These are phyloP conservation scores for Agrypnus murinus DNA, from an alignment of 2,888 invertebrate genomes.

Conservation along the genomic window DNA sequence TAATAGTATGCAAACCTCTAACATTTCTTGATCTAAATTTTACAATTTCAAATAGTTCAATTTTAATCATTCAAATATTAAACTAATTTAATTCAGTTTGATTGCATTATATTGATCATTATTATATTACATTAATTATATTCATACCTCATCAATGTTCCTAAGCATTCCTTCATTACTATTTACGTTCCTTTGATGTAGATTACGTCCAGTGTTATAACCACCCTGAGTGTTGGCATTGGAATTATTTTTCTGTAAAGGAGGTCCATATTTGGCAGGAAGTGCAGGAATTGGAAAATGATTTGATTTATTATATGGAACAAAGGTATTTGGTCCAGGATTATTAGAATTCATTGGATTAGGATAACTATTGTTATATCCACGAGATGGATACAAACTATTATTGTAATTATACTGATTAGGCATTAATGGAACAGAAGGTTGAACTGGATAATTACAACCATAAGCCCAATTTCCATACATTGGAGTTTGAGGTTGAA, in stretches of 20 bases:
- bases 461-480: conserved; percentile 36
- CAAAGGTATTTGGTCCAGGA: conserved; percentile 37
- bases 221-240: background rate
- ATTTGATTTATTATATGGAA: conserved; percentile 33
- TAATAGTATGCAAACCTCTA: too few species aligned
- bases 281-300: conserved; percentile 14
- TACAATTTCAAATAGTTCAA: too few species aligned
- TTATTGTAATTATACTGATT: conserved; percentile 14
- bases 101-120: too few species aligned
- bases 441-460: conserved; percentile 28
- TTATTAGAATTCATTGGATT: conserved; percentile 9
- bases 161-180: background rate
- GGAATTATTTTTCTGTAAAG: background rate
- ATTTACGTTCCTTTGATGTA: background rate
- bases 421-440: conserved; percentile 18
- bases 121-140: too few species aligned
- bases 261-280: conserved; percentile 3
- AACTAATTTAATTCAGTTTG: too few species aligned
- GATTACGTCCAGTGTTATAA: background rate
- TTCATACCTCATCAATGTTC: conserved; percentile 13
- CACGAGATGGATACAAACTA: background rate
- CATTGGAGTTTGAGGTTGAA: conserved; percentile 33
- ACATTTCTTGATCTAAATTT: too few species aligned
- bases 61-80: too few species aligned
- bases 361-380: background rate